Evolutionary conservation across 2,888 invertebrate genomes (phyloP).

Genomic region (Caenorhabditis panamensis): DNA sequence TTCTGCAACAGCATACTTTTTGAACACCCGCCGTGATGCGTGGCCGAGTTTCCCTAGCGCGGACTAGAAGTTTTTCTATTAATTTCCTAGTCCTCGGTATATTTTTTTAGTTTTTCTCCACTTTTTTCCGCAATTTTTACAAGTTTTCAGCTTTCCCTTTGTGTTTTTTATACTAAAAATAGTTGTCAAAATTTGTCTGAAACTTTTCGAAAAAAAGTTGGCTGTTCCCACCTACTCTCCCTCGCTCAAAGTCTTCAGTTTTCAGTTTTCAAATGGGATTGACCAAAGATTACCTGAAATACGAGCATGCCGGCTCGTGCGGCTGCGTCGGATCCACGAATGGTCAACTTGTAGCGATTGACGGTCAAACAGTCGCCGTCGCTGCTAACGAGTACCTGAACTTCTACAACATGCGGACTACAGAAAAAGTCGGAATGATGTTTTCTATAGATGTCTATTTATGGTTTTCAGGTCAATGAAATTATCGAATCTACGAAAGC

Average conservation of each 20-base stretch:
- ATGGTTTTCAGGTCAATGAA: constrained; percentile 68
- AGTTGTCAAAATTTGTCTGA: not conserved
- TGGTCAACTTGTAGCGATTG: constrained; percentile 89
- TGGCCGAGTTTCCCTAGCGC: not conserved
- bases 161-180: not conserved
- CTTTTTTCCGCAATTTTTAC: constrained; percentile 13
- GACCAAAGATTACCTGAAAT: constrained; percentile 94
- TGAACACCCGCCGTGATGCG: constrained; percentile 6
- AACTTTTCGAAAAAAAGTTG: not conserved
- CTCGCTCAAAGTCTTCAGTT: not conserved
- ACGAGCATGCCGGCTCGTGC: constrained; percentile 89
- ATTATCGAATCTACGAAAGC: constrained; percentile 84
- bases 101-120: constrained; percentile 8
- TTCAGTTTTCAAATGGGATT: constrained; percentile 73
- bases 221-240: not conserved
- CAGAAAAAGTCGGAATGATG: constrained; percentile 86
- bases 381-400: constrained; percentile 94
- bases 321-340: constrained; percentile 88
- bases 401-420: constrained; percentile 93
- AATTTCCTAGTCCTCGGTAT: constrained; percentile 4
- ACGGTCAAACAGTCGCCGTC: constrained; percentile 89
- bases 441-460: not conserved
- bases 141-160: not conserved
- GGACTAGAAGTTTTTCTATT: not conserved
- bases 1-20: no score